These are phyloP conservation scores for Rotaria magnacalcarata DNA, from an alignment of 2,888 invertebrate genomes.

Conservation along the genomic window DNA sequence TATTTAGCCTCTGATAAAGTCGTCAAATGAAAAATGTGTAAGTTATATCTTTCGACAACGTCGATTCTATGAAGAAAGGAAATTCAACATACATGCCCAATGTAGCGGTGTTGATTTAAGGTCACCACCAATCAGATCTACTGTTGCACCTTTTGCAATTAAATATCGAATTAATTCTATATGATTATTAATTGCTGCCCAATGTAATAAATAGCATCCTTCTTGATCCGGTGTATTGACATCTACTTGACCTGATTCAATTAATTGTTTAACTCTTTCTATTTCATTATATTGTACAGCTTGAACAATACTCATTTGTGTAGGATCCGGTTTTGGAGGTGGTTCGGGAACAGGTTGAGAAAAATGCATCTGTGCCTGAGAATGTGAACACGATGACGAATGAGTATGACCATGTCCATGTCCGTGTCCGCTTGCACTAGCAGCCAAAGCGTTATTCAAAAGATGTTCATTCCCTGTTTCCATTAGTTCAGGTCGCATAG, in stretches of 20 bases:
- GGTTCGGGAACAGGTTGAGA: neutral
- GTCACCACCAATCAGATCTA: neutral
- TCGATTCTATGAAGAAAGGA: too few species aligned
- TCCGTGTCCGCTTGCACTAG: neutral
- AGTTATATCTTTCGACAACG: too few species aligned
- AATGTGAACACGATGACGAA: neutral
- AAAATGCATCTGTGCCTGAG: neutral
- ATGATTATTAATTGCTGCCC: slow-evolving; percentile 34
- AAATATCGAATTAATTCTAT: neutral
- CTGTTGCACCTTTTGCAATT: neutral
- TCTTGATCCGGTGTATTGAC: slow-evolving; percentile 89
- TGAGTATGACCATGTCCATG: slow-evolving; percentile 13
- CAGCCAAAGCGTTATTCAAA: too few species aligned
- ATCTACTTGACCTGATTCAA: slow-evolving; percentile 70
- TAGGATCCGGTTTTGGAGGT: neutral
- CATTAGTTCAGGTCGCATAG: neutral
- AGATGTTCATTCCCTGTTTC: neutral
- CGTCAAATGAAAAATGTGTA: too few species aligned
- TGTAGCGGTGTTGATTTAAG: slow-evolving; percentile 6
- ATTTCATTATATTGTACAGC: slow-evolving; percentile 77
- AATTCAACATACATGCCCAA: slow-evolving; percentile 23
- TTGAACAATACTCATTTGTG: slow-evolving; percentile 41
- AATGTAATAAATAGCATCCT: slow-evolving; percentile 56
- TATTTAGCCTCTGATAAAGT: too few species aligned
- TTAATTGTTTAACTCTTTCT: slow-evolving; percentile 65